Conservation (phyloP, 2,113 vertebrate species). For the Gymnorhina tibicen region DNA sequence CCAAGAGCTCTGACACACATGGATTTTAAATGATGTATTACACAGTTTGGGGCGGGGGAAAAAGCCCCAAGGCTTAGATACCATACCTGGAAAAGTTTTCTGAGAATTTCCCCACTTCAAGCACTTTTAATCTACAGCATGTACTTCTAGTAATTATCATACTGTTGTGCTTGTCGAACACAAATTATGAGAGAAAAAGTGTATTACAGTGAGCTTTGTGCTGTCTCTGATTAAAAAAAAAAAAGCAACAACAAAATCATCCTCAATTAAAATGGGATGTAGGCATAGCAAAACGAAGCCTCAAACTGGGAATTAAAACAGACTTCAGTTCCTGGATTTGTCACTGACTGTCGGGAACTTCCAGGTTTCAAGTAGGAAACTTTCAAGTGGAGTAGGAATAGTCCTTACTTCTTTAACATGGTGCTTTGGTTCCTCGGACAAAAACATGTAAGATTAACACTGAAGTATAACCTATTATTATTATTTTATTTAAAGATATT, state of each 20-base stretch:
- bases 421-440: not conserved
- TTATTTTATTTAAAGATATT: not conserved
- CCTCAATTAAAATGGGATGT: not conserved
- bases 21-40: not conserved
- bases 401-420: accelerated
- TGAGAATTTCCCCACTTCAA: not conserved
- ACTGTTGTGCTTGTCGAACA: not conserved
- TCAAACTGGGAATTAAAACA: not conserved
- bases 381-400: not conserved
- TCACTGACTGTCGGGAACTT: not conserved
- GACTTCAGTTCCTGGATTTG: not conserved
- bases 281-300: not conserved
- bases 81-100: not conserved
- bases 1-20: not conserved
- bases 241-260: too few relatives aligned
- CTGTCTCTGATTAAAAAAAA: not conserved
- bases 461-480: not conserved
- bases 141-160: not conserved
- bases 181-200: not conserved
- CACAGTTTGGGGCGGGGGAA: not conserved
- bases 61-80: not conserved
- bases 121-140: not conserved
- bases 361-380: not conserved
- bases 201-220: not conserved
- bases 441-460: not conserved